These are phyloP conservation scores for Sarcophaga variegata DNA, from an alignment of 2,888 invertebrate species.

Conservation along the genomic window DNA sequence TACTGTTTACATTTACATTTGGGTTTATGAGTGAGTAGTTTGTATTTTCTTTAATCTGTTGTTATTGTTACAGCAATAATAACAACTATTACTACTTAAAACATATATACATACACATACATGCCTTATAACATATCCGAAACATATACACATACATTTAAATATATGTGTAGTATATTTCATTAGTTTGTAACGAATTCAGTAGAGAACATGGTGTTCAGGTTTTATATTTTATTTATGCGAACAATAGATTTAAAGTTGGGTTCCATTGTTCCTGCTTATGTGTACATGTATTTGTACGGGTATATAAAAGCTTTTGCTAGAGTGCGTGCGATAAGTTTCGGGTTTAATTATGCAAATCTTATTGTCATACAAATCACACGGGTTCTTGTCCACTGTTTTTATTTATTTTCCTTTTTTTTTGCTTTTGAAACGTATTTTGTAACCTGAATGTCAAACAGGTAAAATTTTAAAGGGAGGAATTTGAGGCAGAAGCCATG, in stretches of 20 bases:
- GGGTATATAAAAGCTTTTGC: background rate
- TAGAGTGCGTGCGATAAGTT: background rate
- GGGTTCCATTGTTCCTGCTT: background rate
- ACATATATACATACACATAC: background rate
- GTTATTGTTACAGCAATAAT: slow-evolving; percentile 23
- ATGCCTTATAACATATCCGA: background rate
- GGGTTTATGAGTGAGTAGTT: slow-evolving; percentile 44
- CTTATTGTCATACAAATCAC: slow-evolving; percentile 43
- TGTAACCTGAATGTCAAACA: background rate
- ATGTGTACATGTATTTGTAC: background rate
- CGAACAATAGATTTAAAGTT: slow-evolving; percentile 16
- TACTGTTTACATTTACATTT: slow-evolving; percentile 32
- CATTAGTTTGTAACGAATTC: background rate
- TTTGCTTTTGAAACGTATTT: background rate
- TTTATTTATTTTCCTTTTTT: background rate
- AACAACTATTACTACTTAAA: background rate
- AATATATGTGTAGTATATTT: background rate
- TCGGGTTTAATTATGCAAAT: slow-evolving; percentile 47
- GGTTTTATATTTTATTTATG: background rate
- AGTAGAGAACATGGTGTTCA: background rate
- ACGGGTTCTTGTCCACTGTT: slow-evolving; percentile 17
- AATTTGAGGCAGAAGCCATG: background rate
- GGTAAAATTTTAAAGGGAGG: background rate
- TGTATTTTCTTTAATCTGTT: slow-evolving; percentile 51
- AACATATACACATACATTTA: background rate